Percentiles rank a stretch among this genome's conserved stretches.
Conservation (phyloP, 2,113 vertebrate species). For the Rhea pennata region DNA sequence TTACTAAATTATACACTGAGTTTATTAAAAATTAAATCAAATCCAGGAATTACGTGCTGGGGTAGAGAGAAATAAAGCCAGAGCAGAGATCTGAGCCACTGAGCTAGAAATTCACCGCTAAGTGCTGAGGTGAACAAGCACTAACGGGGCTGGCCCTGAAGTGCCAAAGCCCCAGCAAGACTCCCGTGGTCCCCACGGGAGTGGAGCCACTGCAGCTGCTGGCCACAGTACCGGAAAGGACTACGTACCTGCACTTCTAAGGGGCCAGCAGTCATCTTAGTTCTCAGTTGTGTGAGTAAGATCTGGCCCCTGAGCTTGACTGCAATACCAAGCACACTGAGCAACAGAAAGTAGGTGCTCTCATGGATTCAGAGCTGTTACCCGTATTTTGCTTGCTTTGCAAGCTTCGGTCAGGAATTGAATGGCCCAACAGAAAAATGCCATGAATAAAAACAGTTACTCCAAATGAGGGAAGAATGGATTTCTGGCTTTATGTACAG, state of each 20-base stretch:
- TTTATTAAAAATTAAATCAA: neutral
- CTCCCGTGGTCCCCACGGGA: rapidly evolving
- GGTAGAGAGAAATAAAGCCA: neutral
- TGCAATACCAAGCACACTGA: neutral
- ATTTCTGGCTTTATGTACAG: neutral
- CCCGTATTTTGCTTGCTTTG: rapidly evolving
- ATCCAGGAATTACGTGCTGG: neutral
- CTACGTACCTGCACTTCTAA: neutral
- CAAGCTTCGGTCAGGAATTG: neutral
- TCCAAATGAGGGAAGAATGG: neutral
- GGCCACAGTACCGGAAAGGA: neutral
- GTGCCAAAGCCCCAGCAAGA: too few relatives aligned
- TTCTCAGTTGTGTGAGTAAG: neutral
- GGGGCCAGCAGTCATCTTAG: neutral
- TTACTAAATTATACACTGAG: neutral
- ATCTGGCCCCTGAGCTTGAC: neutral
- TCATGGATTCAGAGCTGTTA: neutral
- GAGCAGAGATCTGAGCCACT: neutral
- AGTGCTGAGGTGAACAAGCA: neutral
- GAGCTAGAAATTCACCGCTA: neutral
- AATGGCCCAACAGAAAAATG: neutral
- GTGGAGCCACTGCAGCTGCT: neutral
- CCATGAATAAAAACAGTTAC: neutral
- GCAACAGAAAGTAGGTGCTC: neutral
- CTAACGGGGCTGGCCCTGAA: neutral